These are phyloP conservation scores for Agrochola circellaris DNA, from an alignment of 2,888 invertebrate genomes.

Conservation along the genomic window DNA sequence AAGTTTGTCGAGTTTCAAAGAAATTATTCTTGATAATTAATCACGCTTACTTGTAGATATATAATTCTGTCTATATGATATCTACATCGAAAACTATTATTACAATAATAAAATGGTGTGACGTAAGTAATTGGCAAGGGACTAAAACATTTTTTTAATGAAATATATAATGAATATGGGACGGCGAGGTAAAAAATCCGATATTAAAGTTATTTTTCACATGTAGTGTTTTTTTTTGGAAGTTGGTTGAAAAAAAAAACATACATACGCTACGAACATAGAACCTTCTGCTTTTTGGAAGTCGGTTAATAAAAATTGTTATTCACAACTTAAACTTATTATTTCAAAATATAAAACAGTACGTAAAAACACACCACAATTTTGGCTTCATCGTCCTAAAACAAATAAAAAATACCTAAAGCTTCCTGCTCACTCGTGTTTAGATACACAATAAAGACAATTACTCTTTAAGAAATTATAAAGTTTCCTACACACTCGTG, in stretches of 20 bases:
- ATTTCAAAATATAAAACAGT: neutral
- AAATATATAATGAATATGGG: neutral
- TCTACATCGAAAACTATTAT: neutral
- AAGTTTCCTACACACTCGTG: no score
- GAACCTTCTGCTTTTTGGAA: no score
- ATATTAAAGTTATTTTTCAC: no score
- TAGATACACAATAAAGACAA: no score
- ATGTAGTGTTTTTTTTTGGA: no score
- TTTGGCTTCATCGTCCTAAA: neutral
- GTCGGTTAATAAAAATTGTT: neutral
- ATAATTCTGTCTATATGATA: no score
- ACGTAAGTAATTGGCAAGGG: no score
- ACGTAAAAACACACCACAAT: neutral
- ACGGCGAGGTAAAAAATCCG: neutral
- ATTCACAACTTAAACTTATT: neutral
- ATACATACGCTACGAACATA: no score
- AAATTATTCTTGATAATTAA: neutral
- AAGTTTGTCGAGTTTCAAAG: neutral
- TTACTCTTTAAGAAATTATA: no score
- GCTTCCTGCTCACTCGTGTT: no score
- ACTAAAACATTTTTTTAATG: neutral
- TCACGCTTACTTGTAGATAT: neutral
- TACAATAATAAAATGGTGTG: neutral
- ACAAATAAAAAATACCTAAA: neutral
- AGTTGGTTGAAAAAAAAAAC: no score